Conservation (phyloP, 2,113 vertebrate genomes). For the Vombatus ursinus region DNA sequence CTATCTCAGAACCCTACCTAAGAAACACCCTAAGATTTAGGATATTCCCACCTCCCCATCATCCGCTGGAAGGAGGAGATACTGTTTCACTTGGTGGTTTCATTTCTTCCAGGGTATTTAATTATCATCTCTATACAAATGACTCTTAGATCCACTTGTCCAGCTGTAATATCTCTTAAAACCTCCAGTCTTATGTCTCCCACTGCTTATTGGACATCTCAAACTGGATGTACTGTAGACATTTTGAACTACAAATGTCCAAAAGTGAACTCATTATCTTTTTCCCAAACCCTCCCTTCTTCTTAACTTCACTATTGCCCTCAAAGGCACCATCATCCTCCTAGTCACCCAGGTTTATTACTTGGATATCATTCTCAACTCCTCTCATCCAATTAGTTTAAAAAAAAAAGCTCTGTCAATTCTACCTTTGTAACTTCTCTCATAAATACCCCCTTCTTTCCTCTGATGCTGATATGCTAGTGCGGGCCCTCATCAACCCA, state of each 20-base stretch:
- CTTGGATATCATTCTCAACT: not conserved
- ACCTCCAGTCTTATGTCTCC: not conserved
- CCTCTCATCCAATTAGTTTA: not conserved
- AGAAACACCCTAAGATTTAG: not conserved
- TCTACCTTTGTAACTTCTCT: not conserved
- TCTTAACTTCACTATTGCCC: not conserved
- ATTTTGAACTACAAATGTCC: not conserved
- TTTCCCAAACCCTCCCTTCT: not conserved
- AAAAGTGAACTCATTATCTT: not conserved
- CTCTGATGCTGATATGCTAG: not conserved
- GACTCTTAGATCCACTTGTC: not conserved
- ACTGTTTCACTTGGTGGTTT: not conserved
- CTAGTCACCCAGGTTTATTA: not conserved
- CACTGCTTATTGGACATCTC: not conserved
- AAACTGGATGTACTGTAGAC: not conserved
- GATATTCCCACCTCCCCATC: not conserved
- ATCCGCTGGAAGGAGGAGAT: not conserved
- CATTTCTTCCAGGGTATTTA: not conserved
- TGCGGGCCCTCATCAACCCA: not conserved
- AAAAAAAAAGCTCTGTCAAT: not conserved
- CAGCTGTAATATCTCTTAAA: not conserved
- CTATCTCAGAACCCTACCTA: not conserved
- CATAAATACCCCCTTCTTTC: not conserved
- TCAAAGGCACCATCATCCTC: not conserved
- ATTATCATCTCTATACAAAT: not conserved